These are phyloP conservation scores for Kobus ellipsiprymnus DNA, from an alignment of 2,113 vertebrate species.

Conservation along the genomic window DNA sequence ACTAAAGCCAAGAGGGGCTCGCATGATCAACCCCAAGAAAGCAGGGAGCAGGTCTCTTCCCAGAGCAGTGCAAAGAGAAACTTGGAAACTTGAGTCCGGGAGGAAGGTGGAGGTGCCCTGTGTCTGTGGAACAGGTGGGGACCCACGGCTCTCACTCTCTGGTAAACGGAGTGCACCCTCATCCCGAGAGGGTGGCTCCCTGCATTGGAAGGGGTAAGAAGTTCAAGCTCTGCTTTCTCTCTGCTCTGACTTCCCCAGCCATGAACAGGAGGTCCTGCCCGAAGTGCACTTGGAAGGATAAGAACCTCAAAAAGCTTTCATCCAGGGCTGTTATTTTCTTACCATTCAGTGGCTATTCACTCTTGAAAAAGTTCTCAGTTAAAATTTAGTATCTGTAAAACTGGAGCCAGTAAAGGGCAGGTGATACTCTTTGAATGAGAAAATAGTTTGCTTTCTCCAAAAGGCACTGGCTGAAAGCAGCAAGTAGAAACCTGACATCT, in stretches of 20 bases:
- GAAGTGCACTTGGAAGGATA: not conserved
- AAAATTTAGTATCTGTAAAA: not conserved
- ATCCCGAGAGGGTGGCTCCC: not conserved
- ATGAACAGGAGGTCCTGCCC: not conserved
- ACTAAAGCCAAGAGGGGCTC: not conserved
- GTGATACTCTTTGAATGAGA: not conserved
- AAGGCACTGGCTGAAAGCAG: not conserved
- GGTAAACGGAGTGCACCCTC: not conserved
- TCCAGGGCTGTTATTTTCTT: not conserved
- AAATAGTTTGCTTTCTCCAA: not conserved
- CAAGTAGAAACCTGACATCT: not conserved
- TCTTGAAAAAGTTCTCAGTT: not conserved
- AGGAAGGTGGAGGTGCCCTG: rapidly evolving
- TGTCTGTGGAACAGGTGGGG: too few relatives aligned
- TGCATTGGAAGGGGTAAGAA: not conserved
- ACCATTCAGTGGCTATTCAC: not conserved
- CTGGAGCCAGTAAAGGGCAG: not conserved
- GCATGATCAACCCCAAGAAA: too few relatives aligned
- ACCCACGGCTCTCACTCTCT: rapidly evolving
- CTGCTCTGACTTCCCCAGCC: not conserved
- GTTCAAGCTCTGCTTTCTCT: not conserved
- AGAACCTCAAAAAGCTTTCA: not conserved
- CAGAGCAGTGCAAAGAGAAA: not conserved
- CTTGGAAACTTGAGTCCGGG: too few relatives aligned
- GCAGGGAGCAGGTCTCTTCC: not conserved